phyloP scores from a whole-genome alignment of 2,797 vertebrate species.

The Crypturellus tataupa region DNA sequence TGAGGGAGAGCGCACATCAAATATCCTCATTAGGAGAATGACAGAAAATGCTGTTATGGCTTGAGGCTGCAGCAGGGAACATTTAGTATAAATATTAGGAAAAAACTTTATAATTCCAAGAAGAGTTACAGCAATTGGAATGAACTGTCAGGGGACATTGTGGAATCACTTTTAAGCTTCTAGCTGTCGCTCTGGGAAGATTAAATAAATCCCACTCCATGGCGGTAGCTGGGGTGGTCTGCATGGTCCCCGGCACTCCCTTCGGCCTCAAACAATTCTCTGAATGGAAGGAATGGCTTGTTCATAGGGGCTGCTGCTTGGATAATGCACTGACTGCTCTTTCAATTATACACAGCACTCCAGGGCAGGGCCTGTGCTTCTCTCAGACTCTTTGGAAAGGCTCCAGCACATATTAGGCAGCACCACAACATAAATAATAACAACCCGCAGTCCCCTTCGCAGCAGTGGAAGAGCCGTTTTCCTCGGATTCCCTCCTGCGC shows the following conservation, averaged over 20 bases:
- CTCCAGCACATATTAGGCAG: constrained; percentile 53
- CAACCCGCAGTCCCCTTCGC: constrained; percentile 61
- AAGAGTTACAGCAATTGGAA: constrained; percentile 66
- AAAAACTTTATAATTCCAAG: constrained; percentile 59
- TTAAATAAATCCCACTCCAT: constrained; percentile 48
- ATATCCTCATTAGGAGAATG: constrained; percentile 49
- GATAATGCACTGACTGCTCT: constrained; percentile 54
- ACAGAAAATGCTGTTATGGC: constrained; percentile 67
- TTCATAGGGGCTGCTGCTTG: background rate
- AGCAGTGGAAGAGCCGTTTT: constrained; percentile 19
- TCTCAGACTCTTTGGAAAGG: constrained; percentile 54
- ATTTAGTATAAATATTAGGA: constrained; percentile 68
- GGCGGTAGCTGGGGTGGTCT: constrained; percentile 58
- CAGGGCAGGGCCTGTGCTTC: constrained; percentile 14
- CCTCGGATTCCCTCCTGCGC: constrained; percentile 35
- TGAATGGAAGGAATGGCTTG: constrained; percentile 43
- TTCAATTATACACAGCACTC: constrained; percentile 27
- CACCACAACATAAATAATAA: constrained; percentile 70
- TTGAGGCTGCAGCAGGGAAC: constrained; percentile 67
- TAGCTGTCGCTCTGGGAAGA: constrained; percentile 20
- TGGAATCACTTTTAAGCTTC: constrained; percentile 61
- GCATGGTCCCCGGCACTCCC: constrained; percentile 23
- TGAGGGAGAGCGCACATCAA: constrained; percentile 40
- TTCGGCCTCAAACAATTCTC: constrained; percentile 55
- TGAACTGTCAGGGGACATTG: constrained; percentile 57